These are phyloP conservation scores for Cyphomyrus plagiostoma DNA, from an alignment of 2,113 vertebrate genomes.

Conservation along the genomic window DNA sequence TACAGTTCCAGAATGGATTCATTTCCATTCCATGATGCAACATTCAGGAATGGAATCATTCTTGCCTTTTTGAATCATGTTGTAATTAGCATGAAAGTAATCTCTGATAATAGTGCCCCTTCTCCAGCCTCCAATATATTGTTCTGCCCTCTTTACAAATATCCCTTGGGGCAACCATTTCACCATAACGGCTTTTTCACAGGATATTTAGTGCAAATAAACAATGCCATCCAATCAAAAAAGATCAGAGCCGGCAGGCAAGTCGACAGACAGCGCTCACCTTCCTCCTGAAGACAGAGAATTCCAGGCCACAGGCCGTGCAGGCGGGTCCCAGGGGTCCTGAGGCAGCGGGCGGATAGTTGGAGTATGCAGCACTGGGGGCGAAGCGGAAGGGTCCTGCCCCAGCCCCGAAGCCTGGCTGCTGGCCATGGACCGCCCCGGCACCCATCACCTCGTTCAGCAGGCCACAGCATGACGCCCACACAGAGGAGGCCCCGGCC, in stretches of 20 bases:
- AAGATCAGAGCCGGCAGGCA: neutral
- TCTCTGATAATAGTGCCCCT: neutral
- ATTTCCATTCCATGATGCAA: neutral
- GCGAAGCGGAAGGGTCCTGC: conserved; percentile 86
- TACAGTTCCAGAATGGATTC: neutral
- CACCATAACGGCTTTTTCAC: neutral
- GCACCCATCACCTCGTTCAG: conserved; percentile 98
- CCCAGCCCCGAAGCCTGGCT: conserved; percentile 77
- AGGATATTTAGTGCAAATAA: neutral
- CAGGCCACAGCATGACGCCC: conserved; percentile 95
- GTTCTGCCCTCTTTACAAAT: neutral
- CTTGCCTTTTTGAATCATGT: neutral
- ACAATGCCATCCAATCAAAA: neutral
- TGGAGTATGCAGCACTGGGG: conserved; percentile 76
- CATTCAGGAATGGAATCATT: neutral
- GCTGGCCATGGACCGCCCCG: conserved; percentile 84
- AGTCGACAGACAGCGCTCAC: conserved; percentile 46
- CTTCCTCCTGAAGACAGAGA: conserved; percentile 92
- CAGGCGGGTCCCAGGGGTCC: conserved; percentile 64
- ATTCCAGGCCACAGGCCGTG: conserved; percentile 88
- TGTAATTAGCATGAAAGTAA: neutral
- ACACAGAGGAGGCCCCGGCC: conserved; percentile 97
- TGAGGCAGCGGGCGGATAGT: conserved; percentile 75
- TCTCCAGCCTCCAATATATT: neutral
- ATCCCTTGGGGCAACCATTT: neutral